Evolutionary conservation across 2,797 vertebrate genomes (phyloP).

Genomic region (Luscinia megarhynchos): DNA sequence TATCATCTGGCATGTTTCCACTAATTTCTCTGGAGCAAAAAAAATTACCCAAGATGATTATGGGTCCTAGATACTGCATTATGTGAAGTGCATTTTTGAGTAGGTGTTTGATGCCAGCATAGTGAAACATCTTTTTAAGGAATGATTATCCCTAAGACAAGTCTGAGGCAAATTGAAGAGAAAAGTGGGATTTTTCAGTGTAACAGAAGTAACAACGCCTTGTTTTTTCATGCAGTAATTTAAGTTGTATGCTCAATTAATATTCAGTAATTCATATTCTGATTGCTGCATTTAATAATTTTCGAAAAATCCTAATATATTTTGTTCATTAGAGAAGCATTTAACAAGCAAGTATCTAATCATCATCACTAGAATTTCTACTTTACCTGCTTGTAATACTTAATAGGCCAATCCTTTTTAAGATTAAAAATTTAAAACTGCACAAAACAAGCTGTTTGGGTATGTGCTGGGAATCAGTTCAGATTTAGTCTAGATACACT

Average conservation of each 20-base stretch:
- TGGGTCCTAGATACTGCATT: background rate
- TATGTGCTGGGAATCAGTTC: background rate
- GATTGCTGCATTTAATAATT: background rate
- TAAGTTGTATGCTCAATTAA: background rate
- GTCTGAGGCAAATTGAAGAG: background rate
- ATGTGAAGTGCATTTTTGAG: constrained; percentile 3
- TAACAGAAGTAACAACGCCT: background rate
- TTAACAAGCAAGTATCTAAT: background rate
- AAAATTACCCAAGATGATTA: background rate
- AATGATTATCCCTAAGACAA: background rate
- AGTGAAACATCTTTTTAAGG: background rate
- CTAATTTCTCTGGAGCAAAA: background rate
- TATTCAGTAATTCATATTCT: background rate
- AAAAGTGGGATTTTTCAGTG: constrained; percentile 17
- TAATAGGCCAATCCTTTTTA: background rate
- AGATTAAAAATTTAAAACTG: background rate
- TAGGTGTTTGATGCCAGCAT: constrained; percentile 1
- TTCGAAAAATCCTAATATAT: background rate
- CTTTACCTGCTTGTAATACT: background rate
- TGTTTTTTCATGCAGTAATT: background rate
- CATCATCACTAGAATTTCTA: background rate
- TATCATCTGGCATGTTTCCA: background rate
- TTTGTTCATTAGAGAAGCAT: background rate
- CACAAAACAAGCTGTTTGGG: background rate
- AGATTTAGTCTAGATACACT: background rate